phyloP scores from a whole-genome alignment of 2,113 vertebrate species.

The Tursiops truncatus region DNA sequence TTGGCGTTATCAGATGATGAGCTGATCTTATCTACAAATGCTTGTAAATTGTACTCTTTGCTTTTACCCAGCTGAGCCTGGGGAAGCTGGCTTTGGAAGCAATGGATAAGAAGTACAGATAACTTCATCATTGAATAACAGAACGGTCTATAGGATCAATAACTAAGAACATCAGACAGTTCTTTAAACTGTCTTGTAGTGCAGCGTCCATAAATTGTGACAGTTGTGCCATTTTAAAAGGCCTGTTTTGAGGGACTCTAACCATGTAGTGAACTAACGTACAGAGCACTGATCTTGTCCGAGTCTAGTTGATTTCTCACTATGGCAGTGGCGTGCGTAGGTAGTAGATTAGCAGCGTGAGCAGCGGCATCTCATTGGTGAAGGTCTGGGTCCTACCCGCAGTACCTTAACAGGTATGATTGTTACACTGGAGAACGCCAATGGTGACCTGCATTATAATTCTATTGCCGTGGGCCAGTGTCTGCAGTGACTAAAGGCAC shows the following conservation, averaged over 20 bases:
- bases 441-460: background rate
- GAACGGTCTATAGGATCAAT: background rate
- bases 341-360: background rate
- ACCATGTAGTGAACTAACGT: background rate
- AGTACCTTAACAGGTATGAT: background rate
- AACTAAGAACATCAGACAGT: background rate
- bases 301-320: background rate
- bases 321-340: accelerated
- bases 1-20: background rate
- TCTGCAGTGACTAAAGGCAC: constrained; percentile 1
- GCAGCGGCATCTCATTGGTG: background rate
- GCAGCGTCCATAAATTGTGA: background rate
- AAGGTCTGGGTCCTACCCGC: background rate
- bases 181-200: background rate
- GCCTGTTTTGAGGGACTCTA: background rate
- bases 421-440: background rate
- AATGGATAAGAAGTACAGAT: background rate
- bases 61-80: background rate
- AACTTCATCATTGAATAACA: background rate
- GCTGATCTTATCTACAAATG: background rate
- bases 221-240: background rate
- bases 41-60: background rate
- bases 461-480: background rate
- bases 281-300: background rate
- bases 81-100: background rate